Conservation (phyloP, 2,113 vertebrate genomes). For the Oryzias javanicus region DNA sequence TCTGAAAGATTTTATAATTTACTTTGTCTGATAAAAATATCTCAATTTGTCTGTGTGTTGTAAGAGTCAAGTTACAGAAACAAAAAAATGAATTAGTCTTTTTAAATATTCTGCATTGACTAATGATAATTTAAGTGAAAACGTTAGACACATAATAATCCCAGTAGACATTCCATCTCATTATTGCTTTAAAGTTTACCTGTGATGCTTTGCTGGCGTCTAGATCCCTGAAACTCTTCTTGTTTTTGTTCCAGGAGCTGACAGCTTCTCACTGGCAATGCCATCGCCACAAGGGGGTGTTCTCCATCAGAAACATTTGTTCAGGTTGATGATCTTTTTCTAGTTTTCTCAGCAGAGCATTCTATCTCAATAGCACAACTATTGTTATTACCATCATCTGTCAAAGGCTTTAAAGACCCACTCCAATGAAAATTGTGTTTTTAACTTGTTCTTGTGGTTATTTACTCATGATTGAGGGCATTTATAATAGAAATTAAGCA, state of each 20-base stretch:
- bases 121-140: too few relatives aligned
- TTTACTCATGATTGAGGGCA: too few relatives aligned
- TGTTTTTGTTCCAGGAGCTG: background rate
- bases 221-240: background rate
- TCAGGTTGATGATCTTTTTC: background rate
- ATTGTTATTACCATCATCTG: background rate
- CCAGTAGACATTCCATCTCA: too few relatives aligned
- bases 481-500: too few relatives aligned
- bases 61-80: too few relatives aligned
- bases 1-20: background rate
- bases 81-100: background rate
- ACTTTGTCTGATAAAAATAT: background rate
- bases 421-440: too few relatives aligned
- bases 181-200: too few relatives aligned
- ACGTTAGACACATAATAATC: too few relatives aligned
- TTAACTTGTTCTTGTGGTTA: too few relatives aligned
- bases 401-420: background rate
- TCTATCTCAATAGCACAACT: background rate
- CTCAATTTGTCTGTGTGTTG: too few relatives aligned
- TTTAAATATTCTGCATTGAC: background rate
- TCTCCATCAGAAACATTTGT: background rate
- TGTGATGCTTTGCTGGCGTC: too few relatives aligned
- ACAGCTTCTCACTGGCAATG: background rate
- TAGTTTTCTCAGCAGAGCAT: slow-evolving; percentile 1
- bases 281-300: background rate